Evolutionary conservation across 2,888 invertebrate species (phyloP).

Genomic region (Operophtera brumata): DNA sequence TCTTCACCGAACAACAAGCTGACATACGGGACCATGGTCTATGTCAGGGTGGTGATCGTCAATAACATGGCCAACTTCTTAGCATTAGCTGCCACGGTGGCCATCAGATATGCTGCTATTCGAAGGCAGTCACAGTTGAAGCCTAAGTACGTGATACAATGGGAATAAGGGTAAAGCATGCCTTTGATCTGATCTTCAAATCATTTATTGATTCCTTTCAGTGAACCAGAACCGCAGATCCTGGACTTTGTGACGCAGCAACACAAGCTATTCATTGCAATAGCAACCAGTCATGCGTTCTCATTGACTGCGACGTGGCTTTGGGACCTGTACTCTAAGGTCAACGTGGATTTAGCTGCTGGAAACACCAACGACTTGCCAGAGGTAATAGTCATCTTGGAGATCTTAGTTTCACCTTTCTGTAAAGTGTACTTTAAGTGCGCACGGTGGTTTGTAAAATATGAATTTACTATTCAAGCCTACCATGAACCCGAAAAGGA

Average conservation of each 20-base stretch:
- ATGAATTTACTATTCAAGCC: no score
- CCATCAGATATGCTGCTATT: conserved; percentile 93
- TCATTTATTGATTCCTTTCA: conserved; percentile 47
- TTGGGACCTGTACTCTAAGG: conserved; percentile 88
- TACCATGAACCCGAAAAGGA: no score
- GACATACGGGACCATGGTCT: conserved; percentile 95
- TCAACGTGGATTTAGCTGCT: conserved; percentile 85
- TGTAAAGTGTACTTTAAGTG: not conserved
- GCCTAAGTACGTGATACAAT: conserved; percentile 82
- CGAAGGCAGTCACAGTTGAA: conserved; percentile 92
- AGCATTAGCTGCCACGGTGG: conserved; percentile 90
- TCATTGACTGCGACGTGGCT: conserved; percentile 86
- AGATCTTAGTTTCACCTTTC: not conserved
- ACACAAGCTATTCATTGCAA: conserved; percentile 92
- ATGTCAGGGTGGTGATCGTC: conserved; percentile 91
- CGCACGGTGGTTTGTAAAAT: no score
- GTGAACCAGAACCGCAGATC: conserved; percentile 92
- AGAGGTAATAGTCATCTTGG: conserved; percentile 79
- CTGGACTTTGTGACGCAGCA: conserved; percentile 97
- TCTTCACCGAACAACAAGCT: conserved; percentile 89
- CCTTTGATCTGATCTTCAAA: no score
- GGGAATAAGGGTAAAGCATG: no score
- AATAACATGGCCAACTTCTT: conserved; percentile 85
- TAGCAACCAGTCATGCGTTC: conserved; percentile 90
- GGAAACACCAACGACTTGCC: conserved; percentile 90